These are phyloP conservation scores for Syndactyla subalaris DNA, from an alignment of 2,797 vertebrate species.

Conservation along the genomic window DNA sequence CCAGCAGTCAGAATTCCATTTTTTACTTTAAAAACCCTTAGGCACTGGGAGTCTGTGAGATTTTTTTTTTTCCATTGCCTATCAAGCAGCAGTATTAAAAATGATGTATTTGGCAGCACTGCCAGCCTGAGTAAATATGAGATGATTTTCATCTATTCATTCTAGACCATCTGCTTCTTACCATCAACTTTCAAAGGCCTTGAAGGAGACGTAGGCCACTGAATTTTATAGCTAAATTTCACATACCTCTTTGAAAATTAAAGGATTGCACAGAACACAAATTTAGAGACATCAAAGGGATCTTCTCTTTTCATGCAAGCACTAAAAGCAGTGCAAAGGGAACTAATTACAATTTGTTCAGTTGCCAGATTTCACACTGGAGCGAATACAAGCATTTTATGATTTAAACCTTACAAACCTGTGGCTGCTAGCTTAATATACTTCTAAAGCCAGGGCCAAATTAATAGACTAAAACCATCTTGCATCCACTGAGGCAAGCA, in stretches of 20 bases:
- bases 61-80: slow-evolving; percentile 40
- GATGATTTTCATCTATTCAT: slow-evolving; percentile 50
- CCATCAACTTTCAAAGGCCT: slow-evolving; percentile 44
- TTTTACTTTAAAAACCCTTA: slow-evolving; percentile 12
- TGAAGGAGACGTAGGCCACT: slow-evolving; percentile 6
- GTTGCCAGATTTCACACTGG: slow-evolving; percentile 53
- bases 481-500: slow-evolving; percentile 6
- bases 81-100: slow-evolving; percentile 18
- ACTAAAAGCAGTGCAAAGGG: slow-evolving; percentile 58
- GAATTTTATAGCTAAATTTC: slow-evolving; percentile 60
- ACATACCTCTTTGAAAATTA: slow-evolving; percentile 60
- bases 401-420: slow-evolving; percentile 28
- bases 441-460: slow-evolving; percentile 24
- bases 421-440: slow-evolving; percentile 27
- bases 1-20: neutral
- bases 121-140: neutral
- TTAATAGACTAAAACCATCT: slow-evolving; percentile 29
- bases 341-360: slow-evolving; percentile 48
- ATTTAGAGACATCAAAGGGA: slow-evolving; percentile 66
- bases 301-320: slow-evolving; percentile 40
- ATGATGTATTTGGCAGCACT: neutral
- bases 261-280: slow-evolving; percentile 28
- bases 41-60: slow-evolving; percentile 3
- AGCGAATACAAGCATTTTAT: slow-evolving; percentile 37
- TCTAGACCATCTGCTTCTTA: slow-evolving; percentile 39